These are phyloP conservation scores for Toxotes chatareus DNA, from an alignment of 2,113 vertebrate species.

Conservation along the genomic window DNA sequence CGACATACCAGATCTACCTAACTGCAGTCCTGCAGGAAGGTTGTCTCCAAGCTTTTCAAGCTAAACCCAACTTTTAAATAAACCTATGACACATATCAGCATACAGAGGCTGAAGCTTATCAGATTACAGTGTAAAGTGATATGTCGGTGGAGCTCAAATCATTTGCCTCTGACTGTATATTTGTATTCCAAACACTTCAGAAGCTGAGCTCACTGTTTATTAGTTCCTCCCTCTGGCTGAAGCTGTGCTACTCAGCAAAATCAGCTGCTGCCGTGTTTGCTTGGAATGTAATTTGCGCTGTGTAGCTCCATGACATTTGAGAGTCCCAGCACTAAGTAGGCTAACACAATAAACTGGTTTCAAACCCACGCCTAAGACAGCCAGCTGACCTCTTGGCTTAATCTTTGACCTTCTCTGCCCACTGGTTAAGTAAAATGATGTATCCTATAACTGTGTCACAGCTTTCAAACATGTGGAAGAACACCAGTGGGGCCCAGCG, in stretches of 20 bases:
- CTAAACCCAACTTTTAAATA: neutral
- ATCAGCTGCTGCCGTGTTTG: constrained; percentile 3
- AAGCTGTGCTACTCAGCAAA: constrained; percentile 27
- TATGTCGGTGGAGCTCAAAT: neutral
- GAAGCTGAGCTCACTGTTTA: constrained; percentile 22
- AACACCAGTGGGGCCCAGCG: neutral
- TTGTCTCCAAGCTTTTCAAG: neutral
- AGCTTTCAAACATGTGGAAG: neutral
- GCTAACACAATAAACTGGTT: neutral
- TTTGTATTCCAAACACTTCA: constrained; percentile 19
- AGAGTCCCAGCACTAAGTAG: neutral
- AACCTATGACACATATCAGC: neutral
- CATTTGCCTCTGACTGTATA: neutral
- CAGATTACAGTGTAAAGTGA: neutral
- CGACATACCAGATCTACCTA: too few species aligned
- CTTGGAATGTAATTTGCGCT: neutral
- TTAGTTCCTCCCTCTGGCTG: constrained; percentile 6
- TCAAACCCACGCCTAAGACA: neutral
- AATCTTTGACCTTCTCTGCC: neutral
- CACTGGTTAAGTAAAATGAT: neutral
- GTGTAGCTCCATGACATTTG: neutral
- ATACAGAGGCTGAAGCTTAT: neutral
- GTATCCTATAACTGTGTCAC: neutral
- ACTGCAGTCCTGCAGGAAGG: too few species aligned
- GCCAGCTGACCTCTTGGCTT: neutral